phyloP scores from a whole-genome alignment of 1,140 invertebrate species.

The Plectrocnemia conspersa region DNA sequence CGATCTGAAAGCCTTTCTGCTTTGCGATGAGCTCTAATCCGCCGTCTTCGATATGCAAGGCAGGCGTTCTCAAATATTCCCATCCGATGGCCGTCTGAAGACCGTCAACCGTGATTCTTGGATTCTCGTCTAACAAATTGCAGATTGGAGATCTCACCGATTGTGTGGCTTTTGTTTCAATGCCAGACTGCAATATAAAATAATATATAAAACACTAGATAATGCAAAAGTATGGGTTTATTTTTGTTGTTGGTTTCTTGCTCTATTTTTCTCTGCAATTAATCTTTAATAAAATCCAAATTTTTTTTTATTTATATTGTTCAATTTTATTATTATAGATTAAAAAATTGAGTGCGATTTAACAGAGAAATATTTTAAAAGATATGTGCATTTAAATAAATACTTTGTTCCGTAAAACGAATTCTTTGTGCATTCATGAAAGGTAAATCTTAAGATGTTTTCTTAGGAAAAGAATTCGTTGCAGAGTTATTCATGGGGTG shows the following conservation, averaged over 20 bases:
- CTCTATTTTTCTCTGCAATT: neutral
- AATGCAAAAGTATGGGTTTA: too few relatives aligned
- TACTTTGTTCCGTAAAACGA: too few relatives aligned
- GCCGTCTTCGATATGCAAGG: constrained; percentile 62
- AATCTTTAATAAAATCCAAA: neutral
- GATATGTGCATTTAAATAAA: too few relatives aligned
- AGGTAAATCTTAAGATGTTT: too few relatives aligned
- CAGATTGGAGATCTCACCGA: constrained; percentile 75
- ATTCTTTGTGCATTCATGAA: too few relatives aligned
- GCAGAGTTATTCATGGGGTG: too few relatives aligned
- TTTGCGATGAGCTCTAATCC: constrained; percentile 60
- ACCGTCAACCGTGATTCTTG: constrained; percentile 61
- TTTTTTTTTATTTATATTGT: neutral
- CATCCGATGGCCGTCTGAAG: constrained; percentile 72
- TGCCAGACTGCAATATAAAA: constrained; percentile 48
- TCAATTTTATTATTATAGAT: neutral
- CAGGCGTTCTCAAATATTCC: constrained; percentile 71
- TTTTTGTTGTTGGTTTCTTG: too few relatives aligned
- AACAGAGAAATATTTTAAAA: too few relatives aligned
- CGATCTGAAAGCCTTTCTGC: constrained; percentile 73
- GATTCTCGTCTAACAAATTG: constrained; percentile 71
- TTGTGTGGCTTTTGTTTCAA: constrained; percentile 75
- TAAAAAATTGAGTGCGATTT: too few relatives aligned
- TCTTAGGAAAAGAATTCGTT: too few relatives aligned
- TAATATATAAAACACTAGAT: neutral